Percentiles rank a stretch among this genome's conserved stretches.
Conservation (phyloP, 2,113 vertebrate genomes). For the Lucifuga dentata region DNA sequence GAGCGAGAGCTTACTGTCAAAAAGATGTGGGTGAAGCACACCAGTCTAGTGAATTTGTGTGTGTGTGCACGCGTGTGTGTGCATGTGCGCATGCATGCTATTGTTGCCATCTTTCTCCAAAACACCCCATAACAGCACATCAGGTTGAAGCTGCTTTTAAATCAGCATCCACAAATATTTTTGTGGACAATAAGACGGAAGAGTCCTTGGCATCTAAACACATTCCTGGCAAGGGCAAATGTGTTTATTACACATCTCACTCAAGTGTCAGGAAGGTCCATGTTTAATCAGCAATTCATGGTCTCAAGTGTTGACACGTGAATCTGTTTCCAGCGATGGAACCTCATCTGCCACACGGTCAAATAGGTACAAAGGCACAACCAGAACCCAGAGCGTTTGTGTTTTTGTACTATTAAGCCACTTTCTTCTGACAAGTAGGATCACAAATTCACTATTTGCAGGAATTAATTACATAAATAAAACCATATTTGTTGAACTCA, state of each 20-base stretch:
- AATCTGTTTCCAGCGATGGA: conserved; percentile 24
- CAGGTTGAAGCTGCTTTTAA: conserved; percentile 49
- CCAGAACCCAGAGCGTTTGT: not conserved
- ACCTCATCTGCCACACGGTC: not conserved
- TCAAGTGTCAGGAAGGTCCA: conserved; percentile 34
- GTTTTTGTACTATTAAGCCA: too few species aligned
- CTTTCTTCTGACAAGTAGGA: not conserved
- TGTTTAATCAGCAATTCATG: conserved; percentile 57
- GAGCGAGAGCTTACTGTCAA: conserved; percentile 50
- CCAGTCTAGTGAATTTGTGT: too few species aligned
- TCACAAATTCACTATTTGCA: not conserved
- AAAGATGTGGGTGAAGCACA: conserved; percentile 25
- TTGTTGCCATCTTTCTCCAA: conserved; percentile 38
- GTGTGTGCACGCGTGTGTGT: not conserved
- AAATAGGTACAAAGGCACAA: not conserved
- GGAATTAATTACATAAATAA: conserved; percentile 5
- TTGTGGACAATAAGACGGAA: conserved; percentile 56
- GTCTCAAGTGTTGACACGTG: conserved; percentile 47
- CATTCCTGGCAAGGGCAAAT: conserved; percentile 52
- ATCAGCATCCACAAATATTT: conserved; percentile 44
- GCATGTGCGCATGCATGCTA: conserved; percentile 17
- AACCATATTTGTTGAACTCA: conserved; percentile 7
- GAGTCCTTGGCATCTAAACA: conserved; percentile 61
- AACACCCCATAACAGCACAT: conserved; percentile 48
- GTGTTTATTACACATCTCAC: conserved; percentile 57